These are phyloP conservation scores for Trichogramma pretiosum DNA, from an alignment of 1,140 invertebrate species.

Conservation along the genomic window DNA sequence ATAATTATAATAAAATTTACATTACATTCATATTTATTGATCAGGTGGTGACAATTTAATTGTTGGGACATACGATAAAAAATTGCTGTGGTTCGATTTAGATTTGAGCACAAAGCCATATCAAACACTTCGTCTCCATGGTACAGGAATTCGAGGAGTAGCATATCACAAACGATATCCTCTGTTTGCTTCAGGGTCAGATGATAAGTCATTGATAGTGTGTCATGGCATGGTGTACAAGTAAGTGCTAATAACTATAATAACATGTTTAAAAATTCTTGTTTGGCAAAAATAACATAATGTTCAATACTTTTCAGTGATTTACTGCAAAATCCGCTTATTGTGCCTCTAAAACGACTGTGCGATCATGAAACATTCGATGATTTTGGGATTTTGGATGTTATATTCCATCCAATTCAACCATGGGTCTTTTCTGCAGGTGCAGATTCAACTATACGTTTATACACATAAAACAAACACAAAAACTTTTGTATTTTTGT, in stretches of 20 bases:
- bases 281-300: slow-evolving; percentile 2
- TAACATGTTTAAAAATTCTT: background rate
- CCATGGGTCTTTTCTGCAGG: slow-evolving; percentile 94
- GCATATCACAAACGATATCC: slow-evolving; percentile 91
- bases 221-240: slow-evolving; percentile 98
- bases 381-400: slow-evolving; percentile 81
- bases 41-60: slow-evolving; percentile 89
- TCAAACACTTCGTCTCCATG: slow-evolving; percentile 79
- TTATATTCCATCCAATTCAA: slow-evolving; percentile 89
- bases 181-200: slow-evolving; percentile 90
- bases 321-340: slow-evolving; percentile 88
- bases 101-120: slow-evolving; percentile 95
- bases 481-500: slow-evolving; percentile 11
- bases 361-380: slow-evolving; percentile 69
- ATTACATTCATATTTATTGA: too few relatives aligned
- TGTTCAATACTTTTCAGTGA: too few relatives aligned
- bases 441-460: slow-evolving; percentile 80
- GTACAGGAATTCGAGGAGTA: slow-evolving; percentile 77
- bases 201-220: slow-evolving; percentile 86
- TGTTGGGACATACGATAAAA: slow-evolving; percentile 88
- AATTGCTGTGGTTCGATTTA: slow-evolving; percentile 91
- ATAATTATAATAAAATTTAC: too few relatives aligned
- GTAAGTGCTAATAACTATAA: slow-evolving; percentile 52
- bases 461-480: slow-evolving; percentile 64
- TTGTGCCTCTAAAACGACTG: slow-evolving; percentile 92